Percentiles rank a stretch among this genome's conserved stretches.
phyloP scores from a whole-genome alignment of 1,140 invertebrate genomes.

The Maniola jurtina region DNA sequence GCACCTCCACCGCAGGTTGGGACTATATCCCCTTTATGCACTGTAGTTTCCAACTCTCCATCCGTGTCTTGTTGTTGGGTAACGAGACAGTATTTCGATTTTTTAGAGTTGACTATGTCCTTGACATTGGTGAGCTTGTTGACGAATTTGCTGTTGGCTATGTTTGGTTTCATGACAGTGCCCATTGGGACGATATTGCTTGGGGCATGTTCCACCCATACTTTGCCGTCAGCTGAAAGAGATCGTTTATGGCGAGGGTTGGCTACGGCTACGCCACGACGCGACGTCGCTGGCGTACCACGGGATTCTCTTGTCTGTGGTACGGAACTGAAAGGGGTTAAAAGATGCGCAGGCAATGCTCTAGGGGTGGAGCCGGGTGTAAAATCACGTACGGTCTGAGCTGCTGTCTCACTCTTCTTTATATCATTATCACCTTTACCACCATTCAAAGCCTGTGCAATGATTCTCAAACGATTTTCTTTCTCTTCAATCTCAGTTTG shows the following conservation, averaged over 20 bases:
- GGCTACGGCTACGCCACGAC: conserved; percentile 80
- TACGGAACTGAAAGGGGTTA: conserved; percentile 64
- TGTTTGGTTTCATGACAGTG: conserved; percentile 93
- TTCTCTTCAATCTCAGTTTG: conserved; percentile 79
- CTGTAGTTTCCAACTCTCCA: conserved; percentile 94
- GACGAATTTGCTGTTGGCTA: conserved; percentile 91
- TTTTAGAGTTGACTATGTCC: conserved; percentile 86
- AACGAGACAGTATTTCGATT: conserved; percentile 94
- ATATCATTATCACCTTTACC: conserved; percentile 49
- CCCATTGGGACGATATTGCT: conserved; percentile 84
- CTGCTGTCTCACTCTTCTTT: conserved; percentile 50
- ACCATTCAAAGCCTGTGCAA: conserved; percentile 55
- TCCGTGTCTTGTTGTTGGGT: conserved; percentile 94
- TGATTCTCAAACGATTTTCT: conserved; percentile 73
- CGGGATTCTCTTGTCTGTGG: conserved; percentile 46
- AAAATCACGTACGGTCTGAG: conserved; percentile 58
- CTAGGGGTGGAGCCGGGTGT: conserved; percentile 68
- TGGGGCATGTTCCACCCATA: conserved; percentile 95
- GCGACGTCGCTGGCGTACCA: conserved; percentile 56
- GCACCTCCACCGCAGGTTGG: conserved; percentile 95
- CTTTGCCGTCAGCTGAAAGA: conserved; percentile 85
- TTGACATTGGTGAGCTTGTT: conserved; percentile 86
- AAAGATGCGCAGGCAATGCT: conserved; percentile 64
- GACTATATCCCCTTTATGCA: conserved; percentile 96
- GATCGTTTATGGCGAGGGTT: conserved; percentile 88